phyloP scores from a whole-genome alignment of 1,140 invertebrate species.

The Episyrphus balteatus region DNA sequence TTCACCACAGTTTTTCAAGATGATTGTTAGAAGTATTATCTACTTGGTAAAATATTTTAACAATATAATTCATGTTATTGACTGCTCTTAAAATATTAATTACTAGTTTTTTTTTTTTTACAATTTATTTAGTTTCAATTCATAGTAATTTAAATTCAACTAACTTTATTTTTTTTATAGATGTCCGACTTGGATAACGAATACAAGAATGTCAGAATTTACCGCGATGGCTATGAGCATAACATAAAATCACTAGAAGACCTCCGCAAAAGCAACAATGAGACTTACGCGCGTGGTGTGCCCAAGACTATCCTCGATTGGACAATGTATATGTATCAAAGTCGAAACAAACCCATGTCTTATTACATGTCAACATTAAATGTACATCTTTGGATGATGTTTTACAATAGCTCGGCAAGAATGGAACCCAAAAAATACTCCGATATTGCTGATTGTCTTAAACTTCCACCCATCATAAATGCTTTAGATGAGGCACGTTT shows the following conservation, averaged over 20 bases:
- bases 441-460: conserved; percentile 22
- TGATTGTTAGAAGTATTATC: no score
- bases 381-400: conserved; percentile 29
- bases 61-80: no score
- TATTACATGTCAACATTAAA: conserved; percentile 28
- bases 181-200: conserved; percentile 17
- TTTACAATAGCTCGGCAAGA: conserved; percentile 24
- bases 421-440: conserved; percentile 12
- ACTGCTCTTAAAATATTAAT: no score
- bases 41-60: no score
- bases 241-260: conserved; percentile 22
- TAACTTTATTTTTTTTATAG: no score
- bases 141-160: no score
- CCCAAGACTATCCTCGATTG: conserved; percentile 28
- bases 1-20: no score
- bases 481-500: conserved; percentile 26
- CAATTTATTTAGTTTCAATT: no score
- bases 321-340: conserved; percentile 28
- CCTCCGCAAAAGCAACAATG: conserved; percentile 19
- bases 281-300: conserved; percentile 24
- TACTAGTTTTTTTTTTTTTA: no score
- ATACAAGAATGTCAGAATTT: conserved; percentile 18
- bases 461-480: conserved; percentile 27
- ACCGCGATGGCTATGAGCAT: conserved; percentile 28
- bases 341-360: conserved; percentile 29